phyloP scores from a whole-genome alignment of 2,113 vertebrate genomes.

The Ictidomys tridecemlineatus region DNA sequence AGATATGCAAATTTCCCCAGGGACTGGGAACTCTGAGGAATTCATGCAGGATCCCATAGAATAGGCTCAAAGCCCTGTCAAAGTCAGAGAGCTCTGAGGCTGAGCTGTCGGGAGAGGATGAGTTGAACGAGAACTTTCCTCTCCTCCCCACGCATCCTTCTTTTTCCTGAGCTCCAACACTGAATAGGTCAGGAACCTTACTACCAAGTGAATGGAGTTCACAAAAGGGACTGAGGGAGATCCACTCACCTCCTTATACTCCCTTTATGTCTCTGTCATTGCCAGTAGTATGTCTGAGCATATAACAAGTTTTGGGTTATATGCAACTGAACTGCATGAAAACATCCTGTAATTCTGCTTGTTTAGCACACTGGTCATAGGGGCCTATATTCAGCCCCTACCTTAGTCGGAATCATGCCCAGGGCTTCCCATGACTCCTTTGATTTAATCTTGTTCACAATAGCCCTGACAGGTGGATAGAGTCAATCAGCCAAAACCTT shows the following conservation, averaged over 20 bases:
- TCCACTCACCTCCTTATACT: background rate
- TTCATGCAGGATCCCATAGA: background rate
- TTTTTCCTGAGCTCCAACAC: background rate
- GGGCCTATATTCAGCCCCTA: background rate
- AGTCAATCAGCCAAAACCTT: background rate
- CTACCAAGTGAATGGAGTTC: background rate
- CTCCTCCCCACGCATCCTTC: background rate
- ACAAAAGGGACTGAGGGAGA: background rate
- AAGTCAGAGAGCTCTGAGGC: background rate
- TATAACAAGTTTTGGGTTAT: no score
- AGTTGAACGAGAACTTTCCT: fast-evolving
- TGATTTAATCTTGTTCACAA: background rate
- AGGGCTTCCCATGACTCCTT: background rate
- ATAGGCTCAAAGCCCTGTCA: background rate
- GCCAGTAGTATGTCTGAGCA: no score
- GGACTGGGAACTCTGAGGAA: background rate
- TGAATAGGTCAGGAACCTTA: background rate
- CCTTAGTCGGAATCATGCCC: background rate
- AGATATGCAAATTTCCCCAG: background rate
- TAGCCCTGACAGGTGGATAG: background rate
- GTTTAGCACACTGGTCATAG: background rate
- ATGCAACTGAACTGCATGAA: background rate
- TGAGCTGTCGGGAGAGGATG: fast-evolving
- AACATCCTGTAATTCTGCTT: background rate
- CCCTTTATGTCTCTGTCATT: background rate